These are phyloP conservation scores for Lutra lutra DNA, from an alignment of 2,797 vertebrate species.

Conservation along the genomic window DNA sequence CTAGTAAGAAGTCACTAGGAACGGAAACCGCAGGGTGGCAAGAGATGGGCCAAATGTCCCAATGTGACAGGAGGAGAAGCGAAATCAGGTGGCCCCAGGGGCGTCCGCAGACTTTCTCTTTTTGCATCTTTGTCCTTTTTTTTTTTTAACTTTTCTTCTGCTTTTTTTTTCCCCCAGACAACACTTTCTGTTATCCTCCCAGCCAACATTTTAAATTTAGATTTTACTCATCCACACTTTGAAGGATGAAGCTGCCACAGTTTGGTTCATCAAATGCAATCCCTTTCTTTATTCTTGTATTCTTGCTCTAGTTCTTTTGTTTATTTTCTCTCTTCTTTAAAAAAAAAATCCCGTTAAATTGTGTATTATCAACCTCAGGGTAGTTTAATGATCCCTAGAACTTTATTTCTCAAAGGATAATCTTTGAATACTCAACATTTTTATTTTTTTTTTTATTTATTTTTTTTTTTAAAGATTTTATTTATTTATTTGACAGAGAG, in stretches of 20 bases:
- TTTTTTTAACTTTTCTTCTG: neutral
- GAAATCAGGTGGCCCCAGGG: neutral
- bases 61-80: neutral
- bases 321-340: neutral
- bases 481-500: no score
- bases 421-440: neutral
- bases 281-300: neutral
- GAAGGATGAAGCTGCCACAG: neutral
- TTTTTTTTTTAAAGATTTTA: no score
- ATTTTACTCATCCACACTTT: neutral
- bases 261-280: neutral
- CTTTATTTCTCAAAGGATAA: neutral
- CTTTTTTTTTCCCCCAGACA: neutral
- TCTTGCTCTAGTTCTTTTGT: neutral
- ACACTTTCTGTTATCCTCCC: neutral
- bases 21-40: neutral
- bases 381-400: neutral
- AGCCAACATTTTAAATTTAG: slow-evolving; percentile 40
- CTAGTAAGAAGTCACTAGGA: neutral
- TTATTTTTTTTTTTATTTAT: no score
- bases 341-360: neutral
- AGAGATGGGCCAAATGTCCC: neutral
- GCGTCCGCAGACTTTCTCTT: neutral
- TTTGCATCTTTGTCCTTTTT: neutral
- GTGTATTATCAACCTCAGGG: neutral